Percentiles rank a stretch among this genome's conserved stretches.
phyloP scores from a whole-genome alignment of 2,113 vertebrate genomes.

The Phyllostomus hastatus region DNA sequence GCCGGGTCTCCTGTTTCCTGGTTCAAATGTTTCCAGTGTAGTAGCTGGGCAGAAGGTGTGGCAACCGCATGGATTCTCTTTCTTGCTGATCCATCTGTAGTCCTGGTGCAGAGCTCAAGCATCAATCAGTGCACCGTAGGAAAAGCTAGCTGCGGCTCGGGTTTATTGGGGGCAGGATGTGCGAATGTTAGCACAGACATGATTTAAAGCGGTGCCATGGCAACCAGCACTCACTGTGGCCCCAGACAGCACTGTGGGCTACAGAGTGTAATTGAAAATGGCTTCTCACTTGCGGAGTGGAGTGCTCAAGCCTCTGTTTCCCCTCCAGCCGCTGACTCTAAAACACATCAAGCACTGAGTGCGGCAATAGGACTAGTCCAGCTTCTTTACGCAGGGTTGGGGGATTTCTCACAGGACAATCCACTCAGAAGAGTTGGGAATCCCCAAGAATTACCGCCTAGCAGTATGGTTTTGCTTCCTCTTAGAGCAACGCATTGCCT shows the following conservation, averaged over 20 bases:
- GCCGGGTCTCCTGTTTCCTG: neutral
- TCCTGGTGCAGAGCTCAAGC: neutral
- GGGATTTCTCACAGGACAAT: neutral
- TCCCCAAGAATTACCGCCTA: neutral
- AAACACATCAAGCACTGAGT: neutral
- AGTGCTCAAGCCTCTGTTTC: neutral
- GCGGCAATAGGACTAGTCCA: neutral
- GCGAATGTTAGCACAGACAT: neutral
- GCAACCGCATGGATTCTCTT: neutral
- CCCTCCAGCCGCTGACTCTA: neutral
- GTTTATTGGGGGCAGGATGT: neutral
- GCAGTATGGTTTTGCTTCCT: neutral
- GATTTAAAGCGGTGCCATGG: conserved; percentile 54
- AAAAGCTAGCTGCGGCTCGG: neutral
- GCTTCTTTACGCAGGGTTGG: neutral
- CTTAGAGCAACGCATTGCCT: neutral
- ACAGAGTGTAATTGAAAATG: neutral
- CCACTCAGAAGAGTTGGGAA: neutral
- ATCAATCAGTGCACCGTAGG: neutral
- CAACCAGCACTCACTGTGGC: conserved; percentile 37
- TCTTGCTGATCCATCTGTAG: neutral
- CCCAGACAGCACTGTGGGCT: neutral
- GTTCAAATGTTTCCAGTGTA: neutral
- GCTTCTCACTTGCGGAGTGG: neutral
- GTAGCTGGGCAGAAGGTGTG: neutral